Conservation (phyloP, 2,797 vertebrate species). For the Melanotaenia parkinsoni region DNA sequence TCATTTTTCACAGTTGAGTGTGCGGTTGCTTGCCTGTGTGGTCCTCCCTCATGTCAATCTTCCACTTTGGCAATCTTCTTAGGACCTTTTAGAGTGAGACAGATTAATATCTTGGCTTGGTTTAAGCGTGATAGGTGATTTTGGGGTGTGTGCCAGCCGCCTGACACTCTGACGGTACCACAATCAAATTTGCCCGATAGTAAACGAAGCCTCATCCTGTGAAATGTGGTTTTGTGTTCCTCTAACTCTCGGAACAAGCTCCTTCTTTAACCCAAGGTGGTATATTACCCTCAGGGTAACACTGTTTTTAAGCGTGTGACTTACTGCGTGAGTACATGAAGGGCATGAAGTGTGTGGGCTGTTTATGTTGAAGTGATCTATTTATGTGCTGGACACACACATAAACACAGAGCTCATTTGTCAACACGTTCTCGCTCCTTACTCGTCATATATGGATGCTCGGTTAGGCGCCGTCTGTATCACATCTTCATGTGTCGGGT, state of each 20-base stretch:
- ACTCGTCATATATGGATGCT: no score
- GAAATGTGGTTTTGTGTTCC: constrained; percentile 27
- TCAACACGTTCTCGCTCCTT: no score
- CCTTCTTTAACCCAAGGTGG: constrained; percentile 10
- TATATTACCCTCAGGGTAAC: constrained; percentile 4
- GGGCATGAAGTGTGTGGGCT: constrained; percentile 25
- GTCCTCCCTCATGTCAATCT: constrained; percentile 27
- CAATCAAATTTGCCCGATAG: constrained; percentile 36
- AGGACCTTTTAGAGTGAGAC: constrained; percentile 33
- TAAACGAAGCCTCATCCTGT: constrained; percentile 51
- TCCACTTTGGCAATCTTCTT: constrained; percentile 17
- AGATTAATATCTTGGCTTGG: constrained; percentile 25
- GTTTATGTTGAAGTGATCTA: constrained; percentile 19
- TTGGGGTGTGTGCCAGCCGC: neutral
- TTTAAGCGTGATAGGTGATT: constrained; percentile 36
- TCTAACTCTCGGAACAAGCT: neutral
- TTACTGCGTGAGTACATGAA: constrained; percentile 24
- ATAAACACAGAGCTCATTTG: neutral
- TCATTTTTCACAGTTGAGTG: constrained; percentile 12
- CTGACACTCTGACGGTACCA: constrained; percentile 2
- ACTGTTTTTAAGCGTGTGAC: constrained; percentile 30
- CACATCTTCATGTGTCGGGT: no score
- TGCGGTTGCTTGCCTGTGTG: neutral
- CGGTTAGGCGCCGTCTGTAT: no score
- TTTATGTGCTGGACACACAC: constrained; percentile 6